These are phyloP conservation scores for Buceros bicornis DNA, from an alignment of 2,797 vertebrate genomes.

Conservation along the genomic window DNA sequence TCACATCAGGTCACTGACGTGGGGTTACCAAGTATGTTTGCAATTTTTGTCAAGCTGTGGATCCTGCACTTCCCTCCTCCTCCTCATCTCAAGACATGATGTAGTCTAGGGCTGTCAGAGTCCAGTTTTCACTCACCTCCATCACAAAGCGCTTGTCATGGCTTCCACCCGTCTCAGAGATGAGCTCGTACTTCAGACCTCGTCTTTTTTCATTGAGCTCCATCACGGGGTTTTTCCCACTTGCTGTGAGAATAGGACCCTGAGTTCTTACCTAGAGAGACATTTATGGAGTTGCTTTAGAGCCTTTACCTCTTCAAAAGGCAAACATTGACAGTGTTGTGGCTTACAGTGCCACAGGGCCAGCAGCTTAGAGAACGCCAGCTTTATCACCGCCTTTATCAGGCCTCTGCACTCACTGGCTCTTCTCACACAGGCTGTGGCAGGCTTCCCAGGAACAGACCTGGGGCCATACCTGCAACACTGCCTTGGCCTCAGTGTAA, in stretches of 20 bases:
- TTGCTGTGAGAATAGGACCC: conserved; percentile 98
- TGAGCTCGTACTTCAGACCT: conserved; percentile 97
- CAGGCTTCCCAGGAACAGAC: neutral
- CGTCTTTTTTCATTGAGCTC: conserved; percentile 98
- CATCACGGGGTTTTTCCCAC: conserved; percentile 99
- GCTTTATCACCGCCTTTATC: no score
- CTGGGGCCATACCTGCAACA: neutral
- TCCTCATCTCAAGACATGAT: neutral
- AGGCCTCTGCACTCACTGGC: neutral
- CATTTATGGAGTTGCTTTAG: neutral
- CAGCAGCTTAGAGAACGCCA: neutral
- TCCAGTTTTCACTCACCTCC: conserved; percentile 85
- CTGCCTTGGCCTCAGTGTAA: neutral
- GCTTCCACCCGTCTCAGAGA: conserved; percentile 97
- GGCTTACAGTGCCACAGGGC: neutral
- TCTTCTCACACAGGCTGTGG: accelerated
- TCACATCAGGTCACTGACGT: neutral
- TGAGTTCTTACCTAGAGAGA: conserved; percentile 94
- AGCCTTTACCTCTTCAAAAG: neutral
- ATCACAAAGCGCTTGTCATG: conserved; percentile 99
- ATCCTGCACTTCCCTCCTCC: neutral
- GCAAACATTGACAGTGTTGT: neutral
- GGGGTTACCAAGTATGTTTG: neutral
- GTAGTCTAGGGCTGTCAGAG: neutral
- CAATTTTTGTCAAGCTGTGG: neutral